phyloP scores from a whole-genome alignment of 2,888 invertebrate species.

The Yponomeuta malinellus region DNA sequence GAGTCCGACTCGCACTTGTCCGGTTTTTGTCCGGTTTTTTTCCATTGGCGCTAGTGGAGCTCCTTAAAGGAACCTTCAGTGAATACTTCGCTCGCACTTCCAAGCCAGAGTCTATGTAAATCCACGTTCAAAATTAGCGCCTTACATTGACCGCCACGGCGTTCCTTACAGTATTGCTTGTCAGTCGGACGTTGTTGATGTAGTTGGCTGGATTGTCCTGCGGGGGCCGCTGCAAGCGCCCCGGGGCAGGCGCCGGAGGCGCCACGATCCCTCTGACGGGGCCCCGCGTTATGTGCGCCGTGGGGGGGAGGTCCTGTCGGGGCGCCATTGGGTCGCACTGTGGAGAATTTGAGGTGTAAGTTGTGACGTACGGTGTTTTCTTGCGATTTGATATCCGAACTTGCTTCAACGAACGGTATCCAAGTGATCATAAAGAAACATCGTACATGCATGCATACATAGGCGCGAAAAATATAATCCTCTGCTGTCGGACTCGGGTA shows the following conservation, averaged over 20 bases:
- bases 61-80: no score
- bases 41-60: no score
- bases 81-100: no score
- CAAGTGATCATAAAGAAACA: not conserved
- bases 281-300: constrained; percentile 29
- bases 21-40: no score
- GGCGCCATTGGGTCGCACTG: constrained; percentile 47
- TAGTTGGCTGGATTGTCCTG: constrained; percentile 60
- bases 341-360: not conserved
- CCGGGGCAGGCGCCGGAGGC: constrained; percentile 56
- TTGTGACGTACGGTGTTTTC: not conserved
- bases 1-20: no score
- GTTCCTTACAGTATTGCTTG: not conserved
- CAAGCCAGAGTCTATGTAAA: no score
- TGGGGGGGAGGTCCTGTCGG: constrained; percentile 52
- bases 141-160: not conserved
- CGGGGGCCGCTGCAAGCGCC: constrained; percentile 61
- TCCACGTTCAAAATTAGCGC: not conserved
- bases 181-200: constrained; percentile 34
- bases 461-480: no score
- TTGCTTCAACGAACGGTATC: not conserved
- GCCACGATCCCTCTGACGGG: constrained; percentile 27
- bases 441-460: no score
- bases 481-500: no score
- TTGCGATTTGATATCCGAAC: not conserved